Percentiles rank a stretch among this genome's conserved stretches.
Evolutionary conservation across 2,888 invertebrate species (phyloP).

Genomic region (Piscicola geometra): DNA sequence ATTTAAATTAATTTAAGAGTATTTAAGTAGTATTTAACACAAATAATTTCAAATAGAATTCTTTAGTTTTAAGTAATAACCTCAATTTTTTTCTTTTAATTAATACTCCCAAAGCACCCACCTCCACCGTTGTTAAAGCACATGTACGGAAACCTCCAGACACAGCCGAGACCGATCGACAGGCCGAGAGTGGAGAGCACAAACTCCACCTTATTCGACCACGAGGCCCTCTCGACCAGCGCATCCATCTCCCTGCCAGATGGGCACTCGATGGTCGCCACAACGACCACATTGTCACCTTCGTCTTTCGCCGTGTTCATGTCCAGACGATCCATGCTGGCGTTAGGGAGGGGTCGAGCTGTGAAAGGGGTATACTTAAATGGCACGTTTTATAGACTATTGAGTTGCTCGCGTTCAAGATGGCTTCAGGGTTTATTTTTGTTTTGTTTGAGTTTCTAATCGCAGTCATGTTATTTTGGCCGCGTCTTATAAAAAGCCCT

Average conservation of each 20-base stretch:
- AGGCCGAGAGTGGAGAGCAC: slow-evolving; percentile 35
- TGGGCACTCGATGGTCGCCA: neutral
- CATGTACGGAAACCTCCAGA: slow-evolving; percentile 38
- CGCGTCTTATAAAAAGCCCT: too few species aligned
- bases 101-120: neutral
- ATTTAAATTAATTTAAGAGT: neutral
- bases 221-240: slow-evolving; percentile 25
- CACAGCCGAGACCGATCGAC: slow-evolving; percentile 34
- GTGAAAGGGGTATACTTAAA: too few species aligned
- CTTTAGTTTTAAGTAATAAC: too few species aligned
- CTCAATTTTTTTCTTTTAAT: too few species aligned
- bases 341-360: too few species aligned
- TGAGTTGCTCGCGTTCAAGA: too few species aligned
- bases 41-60: neutral
- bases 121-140: slow-evolving; percentile 36
- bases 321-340: too few species aligned
- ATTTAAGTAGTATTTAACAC: neutral
- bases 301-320: too few species aligned
- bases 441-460: too few species aligned
- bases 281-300: neutral
- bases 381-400: too few species aligned
- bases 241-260: neutral
- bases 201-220: slow-evolving; percentile 36
- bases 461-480: too few species aligned
- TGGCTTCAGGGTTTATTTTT: too few species aligned